Conservation (phyloP, 2,113 vertebrate genomes). For the Carassius carassius region DNA sequence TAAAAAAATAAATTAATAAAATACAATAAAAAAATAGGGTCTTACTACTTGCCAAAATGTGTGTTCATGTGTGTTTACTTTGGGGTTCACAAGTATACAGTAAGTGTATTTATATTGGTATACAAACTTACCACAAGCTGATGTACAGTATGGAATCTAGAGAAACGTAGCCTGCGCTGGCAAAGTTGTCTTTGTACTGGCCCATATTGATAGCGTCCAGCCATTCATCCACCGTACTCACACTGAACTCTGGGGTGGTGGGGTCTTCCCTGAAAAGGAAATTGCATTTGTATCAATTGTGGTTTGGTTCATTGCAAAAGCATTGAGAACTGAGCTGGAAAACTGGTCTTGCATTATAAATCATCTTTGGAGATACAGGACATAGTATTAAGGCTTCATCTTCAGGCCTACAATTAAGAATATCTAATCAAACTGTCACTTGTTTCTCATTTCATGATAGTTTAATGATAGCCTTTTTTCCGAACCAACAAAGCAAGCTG, state of each 20-base stretch:
- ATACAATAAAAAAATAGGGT: neutral
- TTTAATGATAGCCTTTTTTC: neutral
- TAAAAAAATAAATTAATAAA: neutral
- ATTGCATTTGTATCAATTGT: slow-evolving; percentile 14
- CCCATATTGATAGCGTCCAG: slow-evolving; percentile 82
- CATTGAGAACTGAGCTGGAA: neutral
- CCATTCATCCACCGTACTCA: slow-evolving; percentile 81
- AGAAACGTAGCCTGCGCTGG: slow-evolving; percentile 79
- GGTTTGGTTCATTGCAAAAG: neutral
- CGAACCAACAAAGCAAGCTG: neutral
- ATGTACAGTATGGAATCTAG: slow-evolving; percentile 81
- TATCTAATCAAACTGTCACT: neutral
- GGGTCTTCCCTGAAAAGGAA: slow-evolving; percentile 72
- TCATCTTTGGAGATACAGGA: neutral
- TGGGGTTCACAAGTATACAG: neutral
- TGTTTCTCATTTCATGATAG: neutral
- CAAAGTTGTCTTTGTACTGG: slow-evolving; percentile 82
- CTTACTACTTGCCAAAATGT: neutral
- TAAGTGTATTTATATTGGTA: neutral
- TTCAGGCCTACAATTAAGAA: neutral
- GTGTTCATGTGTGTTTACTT: neutral
- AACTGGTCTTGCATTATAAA: neutral
- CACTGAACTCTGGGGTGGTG: slow-evolving; percentile 75
- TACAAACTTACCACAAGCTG: slow-evolving; percentile 73
- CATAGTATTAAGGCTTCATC: slow-evolving; percentile 2